Evolutionary conservation across 2,797 vertebrate species (phyloP).

Genomic region (Muraenolepis orangiensis): DNA sequence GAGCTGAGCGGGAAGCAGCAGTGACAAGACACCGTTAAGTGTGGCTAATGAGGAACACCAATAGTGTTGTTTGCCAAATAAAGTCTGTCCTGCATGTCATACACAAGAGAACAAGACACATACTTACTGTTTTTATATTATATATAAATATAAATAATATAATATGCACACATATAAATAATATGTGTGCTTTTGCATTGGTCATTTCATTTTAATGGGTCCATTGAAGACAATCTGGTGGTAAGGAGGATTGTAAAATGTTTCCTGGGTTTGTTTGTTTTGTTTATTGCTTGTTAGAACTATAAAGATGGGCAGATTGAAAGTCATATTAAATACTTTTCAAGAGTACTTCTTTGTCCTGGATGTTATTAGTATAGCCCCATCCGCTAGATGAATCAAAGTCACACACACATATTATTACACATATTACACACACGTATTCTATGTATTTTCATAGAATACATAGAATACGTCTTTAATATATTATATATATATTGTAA

Average conservation of each 20-base stretch:
- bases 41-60: background rate
- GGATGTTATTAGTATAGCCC: background rate
- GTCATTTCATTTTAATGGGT: background rate
- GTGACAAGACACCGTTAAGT: conserved; percentile 12
- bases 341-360: background rate
- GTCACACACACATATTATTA: too few relatives aligned
- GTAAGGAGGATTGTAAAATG: background rate
- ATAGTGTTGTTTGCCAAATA: background rate
- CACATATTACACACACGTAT: too few relatives aligned
- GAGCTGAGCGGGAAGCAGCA: conserved; percentile 29
- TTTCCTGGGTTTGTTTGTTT: background rate
- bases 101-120: background rate
- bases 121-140: too few relatives aligned
- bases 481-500: too few relatives aligned
- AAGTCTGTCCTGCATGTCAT: background rate
- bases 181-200: background rate
- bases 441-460: too few relatives aligned
- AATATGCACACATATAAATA: too few relatives aligned
- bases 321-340: background rate
- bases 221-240: background rate
- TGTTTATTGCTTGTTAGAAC: background rate
- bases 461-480: too few relatives aligned
- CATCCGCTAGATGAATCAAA: background rate
- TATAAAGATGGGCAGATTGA: background rate
- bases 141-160: too few relatives aligned